Evolutionary conservation across 2,888 invertebrate genomes (phyloP), one percentile per base, ranked within the genome.

Genomic region (Phengaris arion): DNA sequence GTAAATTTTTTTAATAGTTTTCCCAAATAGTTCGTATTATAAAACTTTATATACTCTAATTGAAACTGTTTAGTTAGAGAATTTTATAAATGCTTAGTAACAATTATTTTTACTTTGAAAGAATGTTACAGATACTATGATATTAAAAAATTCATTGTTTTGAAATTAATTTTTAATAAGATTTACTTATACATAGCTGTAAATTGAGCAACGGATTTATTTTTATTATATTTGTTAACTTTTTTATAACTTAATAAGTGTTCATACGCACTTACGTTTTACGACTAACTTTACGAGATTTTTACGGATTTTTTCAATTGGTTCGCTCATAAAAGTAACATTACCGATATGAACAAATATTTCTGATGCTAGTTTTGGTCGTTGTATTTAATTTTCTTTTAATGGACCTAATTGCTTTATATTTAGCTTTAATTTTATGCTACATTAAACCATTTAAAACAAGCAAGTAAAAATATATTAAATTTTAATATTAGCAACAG

Each of bases 221-320:
- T 64, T 64, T 64, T 64, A 64, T 70, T 51, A 13, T 72, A 35
- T 72, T 72, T 72, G 54, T 72, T 52, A 52, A 52, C n/a, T 6
- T 45, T 72, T 72, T 72, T 72, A 72, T 54, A 72, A 52, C 52
- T 54, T 70, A 52, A 52, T 52, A 52, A 52, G 52, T 52, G 22
- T 72, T 35, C 15, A 52, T 48, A 51, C 52, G 35, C 52, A 72
- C 72, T 72, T 15, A 54, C 72, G 0, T 72, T 72, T 72, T 72
- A 72, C 72, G 72, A 54, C 52, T 13, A 15, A 35, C 2, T 72
- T 72, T 72, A 72, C 72, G 72, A 35, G 10, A 12, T 72, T 72
- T 72, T 72, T 52, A 70, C 51, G 10, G 51, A 74, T 46, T 35
- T 74, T 74, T 57, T 57, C 45, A 68, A 55, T 57, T 45, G 68